Base-by-base conservation (phyloP, 2,797 vertebrate species). In the Alouatta caraya region DNA sequence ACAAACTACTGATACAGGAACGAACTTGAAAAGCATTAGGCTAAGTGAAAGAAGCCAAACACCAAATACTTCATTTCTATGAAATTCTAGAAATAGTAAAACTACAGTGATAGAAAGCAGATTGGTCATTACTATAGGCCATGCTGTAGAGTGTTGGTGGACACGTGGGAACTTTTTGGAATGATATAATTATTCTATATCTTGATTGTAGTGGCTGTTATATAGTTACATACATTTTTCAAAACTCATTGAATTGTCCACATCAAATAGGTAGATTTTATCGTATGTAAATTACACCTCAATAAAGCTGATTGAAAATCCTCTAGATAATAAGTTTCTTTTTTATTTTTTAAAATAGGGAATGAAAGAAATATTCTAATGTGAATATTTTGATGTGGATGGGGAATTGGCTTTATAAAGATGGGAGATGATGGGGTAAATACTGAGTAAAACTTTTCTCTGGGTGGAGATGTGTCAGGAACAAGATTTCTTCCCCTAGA, bases 251-350 rank as follows among this genome's bases (percentile, higher is more conserved):
- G 52, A 96, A 82, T 75, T 93, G 61, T 80, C 42, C 2, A 57
- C 73, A 81, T 86, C 37, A 95, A 92, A 85, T 11, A 48, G 55
- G 28, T 82, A 7, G 46, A 52, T 93, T 96, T 95, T 95, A 85
- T 39, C 85, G 17, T 64, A 55, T 87, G 44, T 33, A 90, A 93
- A 88, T 90, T 81, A 80, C 75, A 72, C 15, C 37, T 87, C 70
- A 83, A 33, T 44, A 84, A 81, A 84, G 5, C 44, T 52, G 9
- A 83, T n/a, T 90, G 19, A 72, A 94, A 80, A 8, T 57, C 0
- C 26, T 73, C 73, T 84, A 87, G 37, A 75, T 72, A 92, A 70
- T 33, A 92, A 39, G 7, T 24, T 80, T 90, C 39, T 78, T 90
- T 86, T 86, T 50, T 52, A 78, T 30, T 94, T 95, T 91, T 78